These are phyloP conservation scores for Aphrocallistes beatrix DNA, from an alignment of 37 sponge, comb jelly and placozoan species.

Conservation along the genomic window DNA sequence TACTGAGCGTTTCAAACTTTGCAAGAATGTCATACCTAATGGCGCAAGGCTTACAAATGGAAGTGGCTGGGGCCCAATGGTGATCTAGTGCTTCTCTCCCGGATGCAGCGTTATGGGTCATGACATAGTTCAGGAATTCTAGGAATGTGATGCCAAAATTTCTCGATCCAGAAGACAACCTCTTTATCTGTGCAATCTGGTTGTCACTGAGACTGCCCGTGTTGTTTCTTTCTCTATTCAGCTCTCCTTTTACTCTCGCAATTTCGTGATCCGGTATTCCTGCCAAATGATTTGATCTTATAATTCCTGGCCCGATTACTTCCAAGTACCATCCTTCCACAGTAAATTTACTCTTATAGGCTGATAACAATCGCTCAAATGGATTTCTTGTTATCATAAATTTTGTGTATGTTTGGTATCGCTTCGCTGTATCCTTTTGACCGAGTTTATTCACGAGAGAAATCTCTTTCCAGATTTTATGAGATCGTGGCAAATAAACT, in stretches of 20 bases:
- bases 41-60: background rate
- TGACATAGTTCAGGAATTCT: slow-evolving; percentile 6
- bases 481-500: background rate
- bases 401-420: slow-evolving; percentile 2
- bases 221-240: background rate
- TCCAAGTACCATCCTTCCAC: background rate
- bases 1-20: background rate
- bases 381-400: background rate
- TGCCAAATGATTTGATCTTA: background rate
- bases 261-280: background rate
- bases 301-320: background rate
- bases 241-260: background rate
- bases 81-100: background rate
- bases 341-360: background rate
- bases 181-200: background rate
- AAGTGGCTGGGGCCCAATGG: slow-evolving; percentile 2
- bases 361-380: background rate
- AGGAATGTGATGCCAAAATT: background rate
- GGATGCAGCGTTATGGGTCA: background rate
- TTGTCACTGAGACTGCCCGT: background rate
- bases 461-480: background rate
- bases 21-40: background rate
- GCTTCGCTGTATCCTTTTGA: background rate
- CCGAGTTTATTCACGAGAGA: background rate
- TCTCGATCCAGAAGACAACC: background rate